Evolutionary conservation across 2,797 vertebrate species (phyloP), one percentile per base, ranked within the genome.

Genomic region (Euphonia xanthogaster): DNA sequence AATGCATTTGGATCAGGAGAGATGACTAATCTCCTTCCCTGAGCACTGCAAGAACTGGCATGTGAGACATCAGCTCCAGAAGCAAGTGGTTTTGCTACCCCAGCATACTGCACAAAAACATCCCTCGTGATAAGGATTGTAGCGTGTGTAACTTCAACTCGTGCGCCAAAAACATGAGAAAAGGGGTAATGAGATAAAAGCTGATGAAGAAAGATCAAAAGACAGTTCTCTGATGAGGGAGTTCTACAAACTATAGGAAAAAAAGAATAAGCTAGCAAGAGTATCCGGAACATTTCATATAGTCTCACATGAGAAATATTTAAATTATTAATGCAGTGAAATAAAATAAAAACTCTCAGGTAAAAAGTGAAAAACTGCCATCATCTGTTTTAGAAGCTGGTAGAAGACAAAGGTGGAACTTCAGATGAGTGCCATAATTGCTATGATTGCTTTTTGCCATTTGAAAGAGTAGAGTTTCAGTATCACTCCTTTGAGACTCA

Each of bases 21-120:
- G 88, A 91, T 92, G 86, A 96, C 77, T 95, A 92, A 96, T 91
- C 62, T 79, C 31, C 53, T 91, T 51, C 73, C 37, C 37, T 82
- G 63, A 92, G 61, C 67, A 33, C 66, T 62, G 50, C 51, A 92
- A 90, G 39, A 87, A 35, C 55, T 87, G 77, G 40, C 86, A 85
- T 82, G 25, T 39, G 79, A 63, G 86, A 86, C 63, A 68, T 58
- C 88, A 81, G 33, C 48, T 85, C 44, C 51, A 55, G 60, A 70
- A 92, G 35, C 30, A 79, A 92, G 40, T 42, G 48, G 5, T 54
- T 96, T 95, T 92, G 28, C 65, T 91, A 53, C 39, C n/a, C 60
- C 39, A 74, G 82, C 31, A 65, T 12, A 54, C 5, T 79, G 60
- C 42, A 77, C 9, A 40, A 68, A 70, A 81, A 19, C 12, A 50